phyloP scores from a whole-genome alignment of 2,888 invertebrate species.

The Rotaria socialis region DNA sequence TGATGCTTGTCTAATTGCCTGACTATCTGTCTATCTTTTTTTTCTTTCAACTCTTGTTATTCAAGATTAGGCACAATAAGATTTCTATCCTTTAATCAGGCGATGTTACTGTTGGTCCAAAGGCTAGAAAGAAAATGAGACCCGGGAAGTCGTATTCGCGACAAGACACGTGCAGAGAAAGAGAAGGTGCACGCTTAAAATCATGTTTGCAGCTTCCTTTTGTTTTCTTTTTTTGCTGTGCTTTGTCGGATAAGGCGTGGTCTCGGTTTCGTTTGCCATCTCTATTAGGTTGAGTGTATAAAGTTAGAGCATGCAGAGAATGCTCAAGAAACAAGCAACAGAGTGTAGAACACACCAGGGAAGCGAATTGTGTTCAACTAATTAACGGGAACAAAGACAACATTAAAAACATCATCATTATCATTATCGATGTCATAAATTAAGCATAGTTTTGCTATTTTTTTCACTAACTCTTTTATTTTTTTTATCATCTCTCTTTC shows the following conservation, averaged over 20 bases:
- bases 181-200: not conserved
- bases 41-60: not conserved
- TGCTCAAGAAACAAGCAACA: not conserved
- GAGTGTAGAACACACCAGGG: not conserved
- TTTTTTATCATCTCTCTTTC: not conserved
- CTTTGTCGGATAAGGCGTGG: not conserved
- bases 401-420: not conserved
- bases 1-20: not conserved
- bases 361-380: not conserved
- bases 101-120: not conserved
- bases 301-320: not conserved
- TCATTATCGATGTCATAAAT: not conserved
- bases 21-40: no score
- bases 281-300: not conserved
- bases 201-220: not conserved
- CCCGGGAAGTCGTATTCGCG: not conserved
- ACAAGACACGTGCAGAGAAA: not conserved
- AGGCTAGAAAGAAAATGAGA: not conserved
- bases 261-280: not conserved
- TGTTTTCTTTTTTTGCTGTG: not conserved
- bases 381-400: not conserved
- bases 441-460: not conserved
- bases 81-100: constrained; percentile 18
- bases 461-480: no score
- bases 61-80: not conserved